Evolutionary conservation across 2,888 invertebrate species (phyloP).

Genomic region (Minunthozetes semirufus): DNA sequence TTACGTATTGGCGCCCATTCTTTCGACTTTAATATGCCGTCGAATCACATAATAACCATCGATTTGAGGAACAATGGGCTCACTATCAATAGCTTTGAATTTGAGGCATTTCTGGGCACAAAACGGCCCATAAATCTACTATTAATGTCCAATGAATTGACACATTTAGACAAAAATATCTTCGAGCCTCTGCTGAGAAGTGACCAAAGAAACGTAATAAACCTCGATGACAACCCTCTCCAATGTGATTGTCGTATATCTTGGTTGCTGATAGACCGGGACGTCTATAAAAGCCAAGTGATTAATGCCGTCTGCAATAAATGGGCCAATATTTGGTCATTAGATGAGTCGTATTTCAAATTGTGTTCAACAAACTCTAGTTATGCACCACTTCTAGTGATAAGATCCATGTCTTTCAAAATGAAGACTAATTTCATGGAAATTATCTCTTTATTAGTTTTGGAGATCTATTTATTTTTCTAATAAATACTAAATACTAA

Average conservation of each 20-base stretch:
- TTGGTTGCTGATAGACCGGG: conserved; percentile 23
- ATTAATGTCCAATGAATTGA: conserved; percentile 24
- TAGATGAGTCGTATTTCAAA: conserved; percentile 23
- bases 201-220: conserved; percentile 17
- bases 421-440: neutral
- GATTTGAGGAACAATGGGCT: conserved; percentile 29
- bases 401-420: conserved; percentile 10
- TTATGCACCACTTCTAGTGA: conserved; percentile 21
- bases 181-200: conserved; percentile 22
- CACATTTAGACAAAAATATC: neutral
- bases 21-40: conserved; percentile 31
- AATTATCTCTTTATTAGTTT: neutral
- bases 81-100: conserved; percentile 24
- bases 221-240: conserved; percentile 29
- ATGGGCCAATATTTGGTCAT: conserved; percentile 24
- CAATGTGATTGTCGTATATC: conserved; percentile 26
- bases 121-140: conserved; percentile 26
- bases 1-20: conserved; percentile 23
- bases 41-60: conserved; percentile 21
- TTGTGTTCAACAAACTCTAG: neutral
- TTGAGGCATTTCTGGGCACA: conserved; percentile 18
- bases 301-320: conserved; percentile 23
- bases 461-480: neutral
- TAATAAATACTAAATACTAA: neutral
- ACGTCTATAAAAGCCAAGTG: conserved; percentile 23